Conservation (phyloP, 1,140 invertebrate species). For the Panagrolaimus sp. region DNA sequence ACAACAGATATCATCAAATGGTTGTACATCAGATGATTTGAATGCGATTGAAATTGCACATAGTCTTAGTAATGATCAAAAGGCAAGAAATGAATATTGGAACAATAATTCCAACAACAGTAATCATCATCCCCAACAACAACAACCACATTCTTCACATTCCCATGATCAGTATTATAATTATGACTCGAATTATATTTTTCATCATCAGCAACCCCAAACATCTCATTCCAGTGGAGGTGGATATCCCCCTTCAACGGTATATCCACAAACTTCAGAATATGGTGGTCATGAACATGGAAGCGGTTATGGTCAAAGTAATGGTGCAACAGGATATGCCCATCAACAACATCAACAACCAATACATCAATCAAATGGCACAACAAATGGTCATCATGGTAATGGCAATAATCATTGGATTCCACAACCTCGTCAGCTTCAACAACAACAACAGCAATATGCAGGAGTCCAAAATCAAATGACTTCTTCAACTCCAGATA, state of each 20-base stretch:
- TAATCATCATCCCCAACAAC: neutral
- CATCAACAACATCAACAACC: neutral
- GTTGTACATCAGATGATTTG: neutral
- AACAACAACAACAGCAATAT: neutral
- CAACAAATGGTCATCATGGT: neutral
- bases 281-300: neutral
- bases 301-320: neutral
- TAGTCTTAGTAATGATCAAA: conserved; percentile 9
- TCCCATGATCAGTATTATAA: neutral
- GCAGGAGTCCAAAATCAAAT: conserved; percentile 26
- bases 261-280: neutral
- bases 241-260: neutral
- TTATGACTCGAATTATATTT: neutral
- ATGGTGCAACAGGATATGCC: neutral
- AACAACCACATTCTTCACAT: neutral
- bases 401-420: neutral
- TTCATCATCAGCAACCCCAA: conserved; percentile 1
- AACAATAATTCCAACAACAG: neutral
- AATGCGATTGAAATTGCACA: conserved; percentile 5
- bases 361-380: too few relatives aligned
- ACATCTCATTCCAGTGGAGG: neutral
- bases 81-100: neutral
- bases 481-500: conserved; percentile 43
- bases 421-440: neutral
- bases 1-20: conserved; percentile 3